phyloP scores from a whole-genome alignment of 2,797 vertebrate species.

The Anniella stebbinsi region DNA sequence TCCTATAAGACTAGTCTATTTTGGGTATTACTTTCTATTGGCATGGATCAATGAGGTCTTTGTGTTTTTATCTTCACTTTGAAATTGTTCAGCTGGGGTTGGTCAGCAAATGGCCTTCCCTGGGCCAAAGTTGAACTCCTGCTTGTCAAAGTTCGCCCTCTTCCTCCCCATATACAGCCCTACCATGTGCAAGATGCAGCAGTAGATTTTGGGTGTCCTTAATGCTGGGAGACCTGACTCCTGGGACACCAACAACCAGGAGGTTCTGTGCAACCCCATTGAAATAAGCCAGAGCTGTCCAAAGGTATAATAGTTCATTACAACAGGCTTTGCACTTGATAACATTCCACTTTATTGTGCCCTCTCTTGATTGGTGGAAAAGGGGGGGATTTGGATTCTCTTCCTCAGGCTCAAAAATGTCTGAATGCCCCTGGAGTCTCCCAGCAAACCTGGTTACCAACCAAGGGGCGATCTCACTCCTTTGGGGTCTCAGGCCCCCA shows the following conservation, averaged over 20 bases:
- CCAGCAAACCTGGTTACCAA: neutral
- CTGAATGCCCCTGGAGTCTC: neutral
- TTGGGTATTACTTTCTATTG: neutral
- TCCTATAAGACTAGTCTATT: neutral
- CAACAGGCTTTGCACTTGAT: neutral
- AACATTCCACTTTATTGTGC: neutral
- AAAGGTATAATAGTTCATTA: neutral
- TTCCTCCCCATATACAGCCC: neutral
- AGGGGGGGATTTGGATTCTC: neutral
- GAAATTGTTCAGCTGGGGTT: neutral
- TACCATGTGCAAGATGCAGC: neutral
- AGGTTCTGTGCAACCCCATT: neutral
- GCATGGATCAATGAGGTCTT: neutral
- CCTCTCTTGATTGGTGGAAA: neutral
- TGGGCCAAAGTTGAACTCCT: neutral
- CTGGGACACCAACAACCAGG: neutral
- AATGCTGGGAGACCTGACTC: neutral
- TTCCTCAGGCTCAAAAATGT: neutral
- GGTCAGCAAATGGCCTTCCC: neutral
- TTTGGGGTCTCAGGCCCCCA: neutral
- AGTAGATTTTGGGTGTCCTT: neutral
- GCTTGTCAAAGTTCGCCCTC: neutral
- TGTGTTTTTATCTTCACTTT: neutral
- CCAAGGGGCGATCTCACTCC: neutral
- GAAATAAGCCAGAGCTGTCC: neutral